Evolutionary conservation across 1,140 invertebrate species (phyloP).

Genomic region (Vanessa tameamea): DNA sequence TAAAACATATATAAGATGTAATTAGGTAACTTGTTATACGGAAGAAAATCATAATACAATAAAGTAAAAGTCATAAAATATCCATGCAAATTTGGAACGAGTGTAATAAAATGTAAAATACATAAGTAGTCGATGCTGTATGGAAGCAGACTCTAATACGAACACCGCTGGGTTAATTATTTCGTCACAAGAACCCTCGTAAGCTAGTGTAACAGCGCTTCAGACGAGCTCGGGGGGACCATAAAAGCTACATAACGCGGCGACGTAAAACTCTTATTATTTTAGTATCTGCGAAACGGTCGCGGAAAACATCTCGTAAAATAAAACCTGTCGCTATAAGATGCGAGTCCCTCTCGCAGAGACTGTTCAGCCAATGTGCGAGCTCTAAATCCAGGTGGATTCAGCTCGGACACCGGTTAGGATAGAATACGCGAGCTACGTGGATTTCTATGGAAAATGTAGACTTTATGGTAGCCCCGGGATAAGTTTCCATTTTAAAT

Average conservation of each 20-base stretch:
- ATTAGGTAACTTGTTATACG: neutral
- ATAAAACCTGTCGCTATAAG: conserved; percentile 72
- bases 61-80: conserved; percentile 25
- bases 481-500: conserved; percentile 81
- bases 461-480: conserved; percentile 78
- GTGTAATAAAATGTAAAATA: conserved; percentile 53
- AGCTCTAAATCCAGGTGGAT: conserved; percentile 74
- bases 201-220: conserved; percentile 75
- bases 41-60: conserved; percentile 27
- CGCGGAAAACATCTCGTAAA: conserved; percentile 77
- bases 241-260: conserved; percentile 78
- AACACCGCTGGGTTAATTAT: conserved; percentile 76
- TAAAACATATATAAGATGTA: neutral
- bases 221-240: conserved; percentile 65
- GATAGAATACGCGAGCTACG: conserved; percentile 67
- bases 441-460: conserved; percentile 79
- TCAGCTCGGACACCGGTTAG: conserved; percentile 72
- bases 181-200: conserved; percentile 76
- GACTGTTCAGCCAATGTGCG: conserved; percentile 57
- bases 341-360: conserved; percentile 59
- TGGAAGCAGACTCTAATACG: conserved; percentile 67
- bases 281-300: conserved; percentile 79
- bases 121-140: conserved; percentile 52
- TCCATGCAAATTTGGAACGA: conserved; percentile 36
- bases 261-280: conserved; percentile 79